These are phyloP conservation scores for Nomada ruficornis DNA, from an alignment of 2,888 invertebrate species.

Conservation along the genomic window DNA sequence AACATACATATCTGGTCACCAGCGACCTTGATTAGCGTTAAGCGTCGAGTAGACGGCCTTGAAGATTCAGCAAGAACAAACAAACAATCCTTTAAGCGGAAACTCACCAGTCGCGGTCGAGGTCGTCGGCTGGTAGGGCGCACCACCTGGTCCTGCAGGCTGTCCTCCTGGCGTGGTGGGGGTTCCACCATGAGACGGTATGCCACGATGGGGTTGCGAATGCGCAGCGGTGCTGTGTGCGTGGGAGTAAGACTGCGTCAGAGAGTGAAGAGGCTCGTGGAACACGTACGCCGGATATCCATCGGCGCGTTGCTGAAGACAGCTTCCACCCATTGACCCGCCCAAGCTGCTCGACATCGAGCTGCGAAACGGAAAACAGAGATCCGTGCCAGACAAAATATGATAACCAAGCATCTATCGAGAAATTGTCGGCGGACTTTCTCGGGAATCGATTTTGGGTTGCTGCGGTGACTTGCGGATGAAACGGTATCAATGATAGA, in stretches of 20 bases:
- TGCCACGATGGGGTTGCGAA: slow-evolving; percentile 88
- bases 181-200: slow-evolving; percentile 85
- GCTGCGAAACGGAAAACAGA: slow-evolving; percentile 85
- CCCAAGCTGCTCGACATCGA: slow-evolving; percentile 93
- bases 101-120: slow-evolving; percentile 88
- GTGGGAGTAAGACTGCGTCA: slow-evolving; percentile 90
- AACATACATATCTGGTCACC: too few relatives aligned
- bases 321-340: slow-evolving; percentile 91
- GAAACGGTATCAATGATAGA: too few relatives aligned
- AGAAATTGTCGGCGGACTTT: slow-evolving; percentile 15
- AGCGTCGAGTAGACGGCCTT: slow-evolving; percentile 73
- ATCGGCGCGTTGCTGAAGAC: slow-evolving; percentile 92
- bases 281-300: slow-evolving; percentile 95
- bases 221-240: slow-evolving; percentile 91
- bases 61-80: slow-evolving; percentile 68
- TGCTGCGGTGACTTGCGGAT: background rate
- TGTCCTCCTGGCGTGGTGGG: slow-evolving; percentile 87
- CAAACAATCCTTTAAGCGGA: slow-evolving; percentile 54
- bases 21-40: slow-evolving; percentile 40
- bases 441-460: background rate
- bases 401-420: background rate
- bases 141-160: slow-evolving; percentile 85
- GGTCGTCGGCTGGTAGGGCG: slow-evolving; percentile 85
- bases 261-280: slow-evolving; percentile 92
- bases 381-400: slow-evolving; percentile 40